Base-by-base conservation (phyloP, 30 jellyfish, hydroid and myxozoan species). In the Aurelia sp. region DNA sequence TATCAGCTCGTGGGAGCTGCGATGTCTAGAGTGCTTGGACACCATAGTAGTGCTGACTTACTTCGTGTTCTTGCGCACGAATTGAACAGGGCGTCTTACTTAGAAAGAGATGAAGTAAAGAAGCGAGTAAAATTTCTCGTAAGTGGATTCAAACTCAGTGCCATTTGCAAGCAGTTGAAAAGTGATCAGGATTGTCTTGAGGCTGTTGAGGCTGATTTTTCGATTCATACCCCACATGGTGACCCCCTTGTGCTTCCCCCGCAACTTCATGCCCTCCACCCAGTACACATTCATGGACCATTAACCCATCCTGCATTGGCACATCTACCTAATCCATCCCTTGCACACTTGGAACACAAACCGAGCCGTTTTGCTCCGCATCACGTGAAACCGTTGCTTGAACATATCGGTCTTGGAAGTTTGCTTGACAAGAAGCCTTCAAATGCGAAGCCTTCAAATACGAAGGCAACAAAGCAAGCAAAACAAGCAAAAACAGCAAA, bases 131-230 rank as follows among this genome's bases (percentile, higher is more conserved):
- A 81, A 70, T 84, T 84, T 44, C 87, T 84, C 21, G 93, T 84
- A 21, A 84, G 93, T 73, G 93, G 93, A 13, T 84, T 70, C 75
- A 76, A 71, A 59, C 93, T 70, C 18, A 84, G 93, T 51, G 93
- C 73, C 23, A 22, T 84, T 35, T 84, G 93, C 87, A 84, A 76
- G 75, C 73, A 58, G 27, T 51, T 64, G 3, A 84, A 73, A 48
- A 71, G 82, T 52, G 93, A 84, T 73, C 82, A 70, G 51, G 92
- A 84, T 82, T 84, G 93, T 63, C 78, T 84, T 12, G 93, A 84
- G 65, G 93, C 82, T 9, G 93, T 84, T 31, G 93, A 84, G 75
- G 87, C 87, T 7, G 93, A 84, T 62, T 84, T 84, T 60, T 70
- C 93, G 13, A 47, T 70, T 35, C 93, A 84, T 21, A 84, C 93